Evolutionary conservation across 2,797 vertebrate species (phyloP), one percentile per base, ranked within the genome.

Genomic region (Pseudochirops cupreus): DNA sequence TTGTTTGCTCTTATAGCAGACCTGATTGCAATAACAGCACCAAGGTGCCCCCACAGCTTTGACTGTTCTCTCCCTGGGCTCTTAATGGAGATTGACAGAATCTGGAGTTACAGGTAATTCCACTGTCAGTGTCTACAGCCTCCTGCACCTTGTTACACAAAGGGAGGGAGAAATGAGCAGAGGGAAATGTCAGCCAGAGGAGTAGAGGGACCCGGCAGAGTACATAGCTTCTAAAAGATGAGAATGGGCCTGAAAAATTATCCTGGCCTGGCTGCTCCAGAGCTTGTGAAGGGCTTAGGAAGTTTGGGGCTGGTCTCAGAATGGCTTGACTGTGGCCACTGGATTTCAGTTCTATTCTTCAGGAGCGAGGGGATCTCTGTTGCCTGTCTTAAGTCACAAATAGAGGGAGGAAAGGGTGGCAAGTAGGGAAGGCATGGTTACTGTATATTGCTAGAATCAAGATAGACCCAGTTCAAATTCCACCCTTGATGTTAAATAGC

Each of bases 1-100:
- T 91, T 90, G 91, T 96, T 96, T 96, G 93, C 93, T 56, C 58
- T 95, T 46, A 2, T 53, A 4, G 91, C 4, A 74, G 94, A 62
- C 57, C 59, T 67, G 3, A 0, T 82, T 93, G 92, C 87, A 82
- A 9, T 94, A 96, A 92, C 92, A 92, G 39, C 53, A 95, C 92
- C 93, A 92, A 97, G 92, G 92, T 93, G 92, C 95, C 92, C 93
- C 3, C 92, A 0, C 90, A 29, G 94, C 90, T 93, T 97, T 90
- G 92, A 92, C 93, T 94, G 53, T 39, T 95, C 94, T 92, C 95
- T 97, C 91, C 87, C 95, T 82, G 62, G 94, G 87, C 74, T 95
- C 53, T 94, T 98, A 97, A 98, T 95, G 95, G 94, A 98, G 96
- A 98, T 28, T 94, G 98, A 97, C 96, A 97, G 97, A 92, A 94